Evolutionary conservation across 2,113 vertebrate genomes (phyloP).

Genomic region (Hippocampus zosterae): DNA sequence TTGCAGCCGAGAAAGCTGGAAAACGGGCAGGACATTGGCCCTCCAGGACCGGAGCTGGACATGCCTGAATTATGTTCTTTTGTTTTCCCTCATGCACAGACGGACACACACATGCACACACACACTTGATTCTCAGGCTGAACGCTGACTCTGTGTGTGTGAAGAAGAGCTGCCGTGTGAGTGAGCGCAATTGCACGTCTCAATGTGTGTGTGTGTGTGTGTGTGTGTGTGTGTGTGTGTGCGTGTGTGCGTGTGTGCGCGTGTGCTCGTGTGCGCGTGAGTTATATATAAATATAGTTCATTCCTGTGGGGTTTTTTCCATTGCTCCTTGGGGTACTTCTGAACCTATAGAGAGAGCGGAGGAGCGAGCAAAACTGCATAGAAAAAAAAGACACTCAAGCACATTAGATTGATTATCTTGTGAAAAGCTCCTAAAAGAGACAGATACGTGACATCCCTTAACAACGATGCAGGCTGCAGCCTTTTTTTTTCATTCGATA

Average conservation of each 20-base stretch:
- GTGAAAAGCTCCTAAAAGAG: background rate
- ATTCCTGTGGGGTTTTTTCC: slow-evolving; percentile 55
- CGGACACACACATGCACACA: background rate
- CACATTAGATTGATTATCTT: background rate
- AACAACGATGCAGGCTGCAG: background rate
- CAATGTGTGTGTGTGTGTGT: slow-evolving; percentile 9
- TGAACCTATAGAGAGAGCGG: slow-evolving; percentile 48
- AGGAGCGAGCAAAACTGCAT: slow-evolving; percentile 21
- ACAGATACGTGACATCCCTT: background rate
- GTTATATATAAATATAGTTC: slow-evolving; percentile 63
- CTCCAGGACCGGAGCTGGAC: too few species aligned
- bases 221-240: slow-evolving; percentile 24
- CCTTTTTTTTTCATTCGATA: background rate
- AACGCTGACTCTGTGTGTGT: slow-evolving; percentile 37
- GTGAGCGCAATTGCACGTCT: slow-evolving; percentile 30
- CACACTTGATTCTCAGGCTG: background rate
- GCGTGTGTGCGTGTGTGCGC: slow-evolving; percentile 23
- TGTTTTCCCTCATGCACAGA: background rate
- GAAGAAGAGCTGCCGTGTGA: slow-evolving; percentile 27
- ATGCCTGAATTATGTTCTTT: background rate
- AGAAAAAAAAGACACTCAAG: background rate
- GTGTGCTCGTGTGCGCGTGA: background rate
- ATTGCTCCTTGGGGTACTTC: slow-evolving; percentile 58
- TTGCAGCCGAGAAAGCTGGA: too few species aligned
- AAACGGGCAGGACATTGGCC: too few species aligned